phyloP scores from a whole-genome alignment of 2,113 vertebrate species.

The Accipiter cooperii region DNA sequence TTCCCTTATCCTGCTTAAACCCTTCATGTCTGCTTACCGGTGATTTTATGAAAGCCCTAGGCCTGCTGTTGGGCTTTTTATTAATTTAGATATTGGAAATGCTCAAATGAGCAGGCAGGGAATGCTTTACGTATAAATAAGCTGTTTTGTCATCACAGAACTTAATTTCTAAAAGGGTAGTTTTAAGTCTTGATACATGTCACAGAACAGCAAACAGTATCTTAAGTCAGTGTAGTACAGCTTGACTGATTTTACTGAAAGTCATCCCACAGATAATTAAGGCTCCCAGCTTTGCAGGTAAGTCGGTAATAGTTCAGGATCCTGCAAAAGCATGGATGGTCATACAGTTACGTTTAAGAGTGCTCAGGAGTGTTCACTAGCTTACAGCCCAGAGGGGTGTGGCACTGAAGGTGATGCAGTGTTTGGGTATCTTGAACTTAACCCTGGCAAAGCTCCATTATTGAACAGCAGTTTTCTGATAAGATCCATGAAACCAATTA shows the following conservation, averaged over 20 bases:
- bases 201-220: neutral
- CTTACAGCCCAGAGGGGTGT: neutral
- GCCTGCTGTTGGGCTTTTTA: neutral
- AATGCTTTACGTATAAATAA: neutral
- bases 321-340: neutral
- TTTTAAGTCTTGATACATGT: neutral
- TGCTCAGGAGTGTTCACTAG: neutral
- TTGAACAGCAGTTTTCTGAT: neutral
- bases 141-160: neutral
- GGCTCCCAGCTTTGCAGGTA: neutral
- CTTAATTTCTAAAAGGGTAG: neutral
- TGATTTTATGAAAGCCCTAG: neutral
- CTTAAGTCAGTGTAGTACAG: neutral
- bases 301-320: neutral
- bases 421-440: neutral
- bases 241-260: neutral
- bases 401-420: neutral
- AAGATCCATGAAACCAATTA: neutral
- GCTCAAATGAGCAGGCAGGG: neutral
- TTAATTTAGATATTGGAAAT: neutral
- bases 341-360: fast-evolving
- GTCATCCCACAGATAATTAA: neutral
- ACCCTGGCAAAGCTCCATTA: neutral
- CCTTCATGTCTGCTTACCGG: neutral
- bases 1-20: neutral